Conservation (phyloP, 2,113 vertebrate species). For the Harpagus bidentatus region DNA sequence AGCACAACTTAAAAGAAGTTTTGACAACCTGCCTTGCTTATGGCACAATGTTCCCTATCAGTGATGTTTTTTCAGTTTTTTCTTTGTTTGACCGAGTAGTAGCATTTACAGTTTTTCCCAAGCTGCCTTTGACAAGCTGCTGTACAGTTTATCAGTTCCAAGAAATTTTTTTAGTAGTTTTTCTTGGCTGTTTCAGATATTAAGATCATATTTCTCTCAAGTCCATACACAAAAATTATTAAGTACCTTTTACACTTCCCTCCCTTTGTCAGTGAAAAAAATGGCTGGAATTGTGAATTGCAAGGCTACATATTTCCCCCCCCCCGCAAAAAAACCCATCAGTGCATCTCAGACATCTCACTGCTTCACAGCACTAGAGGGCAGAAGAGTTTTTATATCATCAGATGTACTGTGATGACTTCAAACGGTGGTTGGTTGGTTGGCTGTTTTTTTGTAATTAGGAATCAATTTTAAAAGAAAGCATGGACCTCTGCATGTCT, state of each 20-base stretch:
- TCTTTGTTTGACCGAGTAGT: neutral
- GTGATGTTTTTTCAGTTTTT: neutral
- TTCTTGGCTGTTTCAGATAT: neutral
- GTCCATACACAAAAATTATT: neutral
- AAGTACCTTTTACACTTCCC: neutral
- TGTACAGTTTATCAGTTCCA: neutral
- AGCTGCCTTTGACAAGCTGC: neutral
- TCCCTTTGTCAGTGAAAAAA: neutral
- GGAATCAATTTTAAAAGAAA: neutral
- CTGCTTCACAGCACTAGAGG: conserved; percentile 6
- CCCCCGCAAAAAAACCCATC: neutral
- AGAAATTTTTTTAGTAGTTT: neutral
- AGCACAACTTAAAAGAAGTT: neutral
- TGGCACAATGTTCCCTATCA: neutral
- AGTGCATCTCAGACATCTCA: neutral
- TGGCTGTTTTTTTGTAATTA: neutral
- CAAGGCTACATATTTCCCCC: neutral
- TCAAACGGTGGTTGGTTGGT: neutral
- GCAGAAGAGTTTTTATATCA: neutral
- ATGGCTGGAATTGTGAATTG: neutral
- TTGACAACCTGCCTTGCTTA: neutral
- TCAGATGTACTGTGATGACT: neutral
- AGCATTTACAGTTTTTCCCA: neutral
- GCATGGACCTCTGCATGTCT: neutral
- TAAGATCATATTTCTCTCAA: neutral